Evolutionary conservation across 35 echinoderm and acorn worm genomes (phyloP).

Genomic region (Chiridota heheva): DNA sequence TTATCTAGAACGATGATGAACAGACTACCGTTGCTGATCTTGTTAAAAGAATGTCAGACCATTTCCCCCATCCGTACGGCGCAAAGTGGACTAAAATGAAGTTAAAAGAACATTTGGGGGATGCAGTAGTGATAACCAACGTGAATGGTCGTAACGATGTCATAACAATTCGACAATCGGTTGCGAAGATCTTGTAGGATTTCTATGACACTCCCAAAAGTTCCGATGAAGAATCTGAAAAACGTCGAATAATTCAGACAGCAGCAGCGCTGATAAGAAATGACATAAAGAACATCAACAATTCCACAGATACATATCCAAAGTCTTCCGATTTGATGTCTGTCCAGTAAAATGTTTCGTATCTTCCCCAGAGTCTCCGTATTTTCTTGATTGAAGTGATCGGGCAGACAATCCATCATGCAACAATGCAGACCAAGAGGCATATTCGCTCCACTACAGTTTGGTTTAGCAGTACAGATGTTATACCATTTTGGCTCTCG

Average conservation of each 20-base stretch:
- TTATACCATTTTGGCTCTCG: slow-evolving; percentile 31
- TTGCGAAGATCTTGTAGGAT: not conserved
- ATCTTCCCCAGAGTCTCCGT: not conserved
- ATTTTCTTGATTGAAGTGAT: not conserved
- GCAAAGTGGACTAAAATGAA: slow-evolving; percentile 10
- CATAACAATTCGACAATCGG: not conserved
- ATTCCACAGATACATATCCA: not conserved
- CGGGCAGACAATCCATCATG: not conserved
- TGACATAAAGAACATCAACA: slow-evolving; percentile 14
- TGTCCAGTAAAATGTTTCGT: not conserved
- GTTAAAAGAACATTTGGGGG: slow-evolving; percentile 26
- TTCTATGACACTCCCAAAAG: not conserved
- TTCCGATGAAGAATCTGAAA: not conserved
- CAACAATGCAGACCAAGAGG: slow-evolving; percentile 5
- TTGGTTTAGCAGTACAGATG: slow-evolving; percentile 3
- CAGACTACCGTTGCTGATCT: slow-evolving; percentile 34
- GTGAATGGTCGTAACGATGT: slow-evolving; percentile 32
- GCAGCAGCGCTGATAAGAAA: slow-evolving; percentile 25
- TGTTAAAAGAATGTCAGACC: slow-evolving; percentile 1
- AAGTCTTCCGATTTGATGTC: not conserved
- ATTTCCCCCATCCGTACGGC: not conserved
- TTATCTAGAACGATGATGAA: slow-evolving; percentile 42
- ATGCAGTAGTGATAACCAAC: slow-evolving; percentile 25
- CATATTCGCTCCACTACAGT: not conserved
- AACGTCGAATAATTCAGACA: slow-evolving; percentile 20